phyloP scores from a whole-genome alignment of 2,797 vertebrate species.

The Manis javanica region DNA sequence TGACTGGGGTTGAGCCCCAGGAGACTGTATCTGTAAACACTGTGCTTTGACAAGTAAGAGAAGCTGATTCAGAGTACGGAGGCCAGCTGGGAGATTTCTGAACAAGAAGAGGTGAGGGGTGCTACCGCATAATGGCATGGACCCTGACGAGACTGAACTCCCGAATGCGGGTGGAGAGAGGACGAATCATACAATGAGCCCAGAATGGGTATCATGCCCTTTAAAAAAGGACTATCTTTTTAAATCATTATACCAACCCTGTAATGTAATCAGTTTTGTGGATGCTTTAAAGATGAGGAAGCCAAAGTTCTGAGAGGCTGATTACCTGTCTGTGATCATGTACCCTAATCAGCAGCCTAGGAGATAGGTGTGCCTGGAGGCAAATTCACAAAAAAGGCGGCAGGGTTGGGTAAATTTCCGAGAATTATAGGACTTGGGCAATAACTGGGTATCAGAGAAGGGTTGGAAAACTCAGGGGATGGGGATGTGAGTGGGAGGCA shows the following conservation, averaged over 20 bases:
- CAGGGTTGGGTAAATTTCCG: neutral
- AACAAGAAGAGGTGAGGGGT: neutral
- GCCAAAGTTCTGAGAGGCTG: neutral
- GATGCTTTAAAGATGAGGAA: neutral
- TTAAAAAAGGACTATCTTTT: neutral
- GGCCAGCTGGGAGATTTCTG: neutral
- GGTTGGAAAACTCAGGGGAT: neutral
- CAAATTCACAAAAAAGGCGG: neutral
- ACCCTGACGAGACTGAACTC: neutral
- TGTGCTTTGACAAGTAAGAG: neutral
- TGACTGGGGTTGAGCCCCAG: neutral
- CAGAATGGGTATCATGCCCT: neutral
- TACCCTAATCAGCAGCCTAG: neutral
- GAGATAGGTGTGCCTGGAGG: neutral
- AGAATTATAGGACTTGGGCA: neutral
- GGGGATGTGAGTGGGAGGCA: neutral
- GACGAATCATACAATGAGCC: neutral
- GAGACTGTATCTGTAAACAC: neutral
- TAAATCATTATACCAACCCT: neutral
- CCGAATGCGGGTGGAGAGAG: neutral
- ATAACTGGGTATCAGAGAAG: neutral
- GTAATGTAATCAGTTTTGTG: neutral
- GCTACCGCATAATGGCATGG: accelerated
- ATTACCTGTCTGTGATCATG: neutral
- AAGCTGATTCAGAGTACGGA: neutral